Base-by-base conservation (phyloP, 2,888 invertebrate species). In the Caenorhabditis macrosperma region DNA sequence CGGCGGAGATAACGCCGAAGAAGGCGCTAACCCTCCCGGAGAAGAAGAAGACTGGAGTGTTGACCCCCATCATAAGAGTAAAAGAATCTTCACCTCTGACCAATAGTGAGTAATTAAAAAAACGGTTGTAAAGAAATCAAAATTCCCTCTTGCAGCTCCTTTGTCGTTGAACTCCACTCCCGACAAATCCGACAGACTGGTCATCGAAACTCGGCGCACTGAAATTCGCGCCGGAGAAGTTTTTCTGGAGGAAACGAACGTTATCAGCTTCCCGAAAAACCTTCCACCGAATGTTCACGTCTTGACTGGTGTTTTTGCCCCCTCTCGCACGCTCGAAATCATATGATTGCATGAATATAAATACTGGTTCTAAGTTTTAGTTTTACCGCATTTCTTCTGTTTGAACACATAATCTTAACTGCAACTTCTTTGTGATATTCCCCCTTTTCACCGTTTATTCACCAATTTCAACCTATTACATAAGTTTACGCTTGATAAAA, bases 231-330 rank as follows among this genome's bases (percentile, higher is more conserved):
- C 44, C n/a, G 64, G 68, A 4, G 66, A 59, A 4, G 22, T 66
- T 10, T 33, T 33, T n/a, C 66, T 28, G 30, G 66, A 66, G 44
- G 78, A 78, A 15, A 33, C 33, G 4, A 54, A 35, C 12, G 10
- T 30, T 10, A 71, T 78, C 35, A 50, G 59, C 10, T 78, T 66
- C 17, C 78, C 78, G 1, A 30, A 52, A 22, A 54, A 52, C 33
- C 48, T 78, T 1, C 78, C 78, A 10, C 35, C 66, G 6, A 78
- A 78, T 28, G 60, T 78, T 4, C 59, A 71, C 28, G 59, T 78
- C 26, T 28, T 78, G 41, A 54, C 78, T 3, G 68, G 54, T 20
- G 60, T 60, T 17, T 48, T 75, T 4, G 20, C 59, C 0, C 54
- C 67, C 3, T 10, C 28, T 1, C n/a, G n/a, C n/a, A n/a, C n/a